Conservation (phyloP, 2,797 vertebrate species). For the Gambusia yucatana region DNA sequence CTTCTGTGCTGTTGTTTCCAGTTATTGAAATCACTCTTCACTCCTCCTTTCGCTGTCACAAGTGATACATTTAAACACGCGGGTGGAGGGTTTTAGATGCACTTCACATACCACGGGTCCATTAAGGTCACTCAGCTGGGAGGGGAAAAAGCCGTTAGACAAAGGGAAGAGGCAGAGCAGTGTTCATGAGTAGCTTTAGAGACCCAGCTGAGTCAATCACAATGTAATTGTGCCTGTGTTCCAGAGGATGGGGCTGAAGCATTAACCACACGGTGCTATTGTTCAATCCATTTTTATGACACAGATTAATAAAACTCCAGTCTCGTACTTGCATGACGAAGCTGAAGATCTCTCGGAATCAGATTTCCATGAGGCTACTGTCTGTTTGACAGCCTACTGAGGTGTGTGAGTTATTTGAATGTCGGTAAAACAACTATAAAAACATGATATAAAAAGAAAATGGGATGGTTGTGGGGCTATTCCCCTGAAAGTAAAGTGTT, state of each 20-base stretch:
- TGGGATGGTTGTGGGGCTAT: conserved; percentile 9
- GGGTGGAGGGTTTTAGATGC: conserved; percentile 50
- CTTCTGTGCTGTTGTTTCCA: conserved; percentile 42
- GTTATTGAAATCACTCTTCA: conserved; percentile 51
- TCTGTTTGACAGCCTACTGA: conserved; percentile 29
- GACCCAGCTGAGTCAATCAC: conserved; percentile 67
- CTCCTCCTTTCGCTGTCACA: conserved; percentile 54
- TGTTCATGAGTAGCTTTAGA: conserved; percentile 57
- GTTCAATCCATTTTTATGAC: conserved; percentile 53
- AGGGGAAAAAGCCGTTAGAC: conserved; percentile 41
- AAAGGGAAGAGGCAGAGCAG: conserved; percentile 44
- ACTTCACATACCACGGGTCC: conserved; percentile 40
- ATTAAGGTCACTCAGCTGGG: conserved; percentile 55
- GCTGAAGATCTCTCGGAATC: conserved; percentile 40
- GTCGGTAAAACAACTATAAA: conserved; percentile 28
- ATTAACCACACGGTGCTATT: conserved; percentile 67
- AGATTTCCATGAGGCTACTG: conserved; percentile 35
- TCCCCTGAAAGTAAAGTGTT: conserved; percentile 27
- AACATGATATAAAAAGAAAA: conserved; percentile 9
- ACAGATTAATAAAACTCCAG: conserved; percentile 42
- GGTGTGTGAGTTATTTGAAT: conserved; percentile 38
- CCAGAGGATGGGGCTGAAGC: conserved; percentile 83
- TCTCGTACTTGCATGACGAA: conserved; percentile 24
- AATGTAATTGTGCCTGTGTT: conserved; percentile 77
- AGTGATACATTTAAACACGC: conserved; percentile 52